phyloP scores from a whole-genome alignment of 2,113 vertebrate genomes.

The Ameiurus melas region DNA sequence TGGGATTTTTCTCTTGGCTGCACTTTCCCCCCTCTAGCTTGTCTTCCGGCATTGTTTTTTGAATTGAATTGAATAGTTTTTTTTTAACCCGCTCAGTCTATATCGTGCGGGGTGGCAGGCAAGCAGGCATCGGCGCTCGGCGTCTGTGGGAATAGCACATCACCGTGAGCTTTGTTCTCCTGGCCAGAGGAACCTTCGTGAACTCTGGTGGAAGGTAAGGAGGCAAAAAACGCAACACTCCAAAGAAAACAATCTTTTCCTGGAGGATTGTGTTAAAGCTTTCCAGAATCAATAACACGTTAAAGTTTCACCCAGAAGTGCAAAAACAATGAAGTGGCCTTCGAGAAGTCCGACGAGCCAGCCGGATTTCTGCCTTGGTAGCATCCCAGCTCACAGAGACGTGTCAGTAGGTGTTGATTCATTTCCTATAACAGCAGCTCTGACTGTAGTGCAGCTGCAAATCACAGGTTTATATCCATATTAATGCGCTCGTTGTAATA shows the following conservation, averaged over 20 bases:
- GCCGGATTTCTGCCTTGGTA: constrained; percentile 16
- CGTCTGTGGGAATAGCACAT: background rate
- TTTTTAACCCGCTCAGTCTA: background rate
- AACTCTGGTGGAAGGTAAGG: constrained; percentile 41
- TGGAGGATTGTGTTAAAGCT: constrained; percentile 38
- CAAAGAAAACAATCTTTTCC: constrained; percentile 46
- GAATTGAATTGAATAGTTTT: too few species aligned
- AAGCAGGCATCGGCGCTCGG: background rate
- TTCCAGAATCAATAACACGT: constrained; percentile 55
- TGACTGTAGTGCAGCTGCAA: background rate
- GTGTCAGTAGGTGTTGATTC: background rate
- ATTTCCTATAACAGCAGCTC: background rate
- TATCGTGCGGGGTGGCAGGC: constrained; percentile 8
- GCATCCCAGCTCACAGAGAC: background rate
- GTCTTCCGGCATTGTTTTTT: background rate
- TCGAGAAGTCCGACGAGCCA: constrained; percentile 7
- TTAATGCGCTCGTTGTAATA: background rate
- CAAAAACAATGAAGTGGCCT: constrained; percentile 49
- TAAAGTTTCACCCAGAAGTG: constrained; percentile 50
- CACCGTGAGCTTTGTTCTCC: constrained; percentile 32
- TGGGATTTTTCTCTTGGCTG: constrained; percentile 51
- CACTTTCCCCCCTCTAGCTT: constrained; percentile 25
- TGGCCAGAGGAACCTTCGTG: constrained; percentile 28
- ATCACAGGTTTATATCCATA: background rate
- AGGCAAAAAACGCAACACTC: constrained; percentile 53